phyloP scores from a whole-genome alignment of 1,140 invertebrate genomes.

The Drosophila nigromelanica region DNA sequence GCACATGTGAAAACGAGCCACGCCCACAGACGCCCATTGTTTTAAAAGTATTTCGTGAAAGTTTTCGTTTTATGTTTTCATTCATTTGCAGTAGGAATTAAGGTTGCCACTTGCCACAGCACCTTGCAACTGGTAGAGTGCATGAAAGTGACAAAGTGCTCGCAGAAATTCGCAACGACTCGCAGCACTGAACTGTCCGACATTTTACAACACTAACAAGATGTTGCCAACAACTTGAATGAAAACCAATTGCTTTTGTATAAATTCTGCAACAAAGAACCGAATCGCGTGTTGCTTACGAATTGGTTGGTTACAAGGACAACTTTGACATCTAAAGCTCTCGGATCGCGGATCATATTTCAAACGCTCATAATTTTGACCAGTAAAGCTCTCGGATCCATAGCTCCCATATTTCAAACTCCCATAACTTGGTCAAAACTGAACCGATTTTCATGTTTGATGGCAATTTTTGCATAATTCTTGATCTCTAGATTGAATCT shows the following conservation, averaged over 20 bases:
- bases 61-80: conserved; percentile 37
- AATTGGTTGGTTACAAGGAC: no score
- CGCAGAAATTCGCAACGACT: not conserved
- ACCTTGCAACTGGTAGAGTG: conserved; percentile 4
- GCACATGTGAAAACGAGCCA: conserved; percentile 44
- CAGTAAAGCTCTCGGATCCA: no score
- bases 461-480: no score
- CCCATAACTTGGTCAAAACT: no score
- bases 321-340: no score
- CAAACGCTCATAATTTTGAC: no score
- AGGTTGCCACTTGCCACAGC: conserved; percentile 12
- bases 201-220: conserved; percentile 2
- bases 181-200: not conserved
- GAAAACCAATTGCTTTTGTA: not conserved
- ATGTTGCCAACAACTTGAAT: not conserved
- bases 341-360: no score
- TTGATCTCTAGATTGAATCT: no score
- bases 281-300: no score
- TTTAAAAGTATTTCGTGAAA: conserved; percentile 49
- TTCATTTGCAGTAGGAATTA: conserved; percentile 5
- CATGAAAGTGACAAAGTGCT: not conserved
- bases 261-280: no score
- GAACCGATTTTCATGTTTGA: no score
- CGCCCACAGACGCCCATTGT: conserved; percentile 54
- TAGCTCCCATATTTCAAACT: no score